Evolutionary conservation across 1,140 invertebrate genomes (phyloP).

Genomic region (Aphaenogaster rudis): DNA sequence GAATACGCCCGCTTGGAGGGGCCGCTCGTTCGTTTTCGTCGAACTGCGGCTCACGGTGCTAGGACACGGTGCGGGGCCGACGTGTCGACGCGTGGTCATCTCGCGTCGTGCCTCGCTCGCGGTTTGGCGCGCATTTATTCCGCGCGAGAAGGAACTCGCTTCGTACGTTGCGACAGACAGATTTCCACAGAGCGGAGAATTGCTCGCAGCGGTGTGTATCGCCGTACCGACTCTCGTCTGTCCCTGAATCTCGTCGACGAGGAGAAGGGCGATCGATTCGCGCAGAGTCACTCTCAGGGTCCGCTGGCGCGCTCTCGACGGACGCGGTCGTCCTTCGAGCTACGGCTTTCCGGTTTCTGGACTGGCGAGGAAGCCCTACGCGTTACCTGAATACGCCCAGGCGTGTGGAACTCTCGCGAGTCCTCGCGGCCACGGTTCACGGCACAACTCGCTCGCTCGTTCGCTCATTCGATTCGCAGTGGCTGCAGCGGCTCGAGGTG

Average conservation of each 20-base stretch:
- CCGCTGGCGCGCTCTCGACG: neutral
- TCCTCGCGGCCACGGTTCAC: constrained; percentile 5
- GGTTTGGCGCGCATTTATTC: neutral
- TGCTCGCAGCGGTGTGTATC: neutral
- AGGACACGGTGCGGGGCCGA: neutral
- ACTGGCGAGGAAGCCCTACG: constrained; percentile 23
- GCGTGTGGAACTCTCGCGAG: neutral
- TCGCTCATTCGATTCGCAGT: constrained; percentile 36
- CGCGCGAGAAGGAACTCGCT: constrained; percentile 8
- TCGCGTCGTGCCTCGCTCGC: constrained; percentile 8
- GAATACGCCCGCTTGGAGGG: neutral
- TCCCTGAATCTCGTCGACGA: neutral
- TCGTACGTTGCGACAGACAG: neutral
- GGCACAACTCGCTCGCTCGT: neutral
- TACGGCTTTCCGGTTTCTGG: neutral
- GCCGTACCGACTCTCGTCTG: neutral
- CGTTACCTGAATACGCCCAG: constrained; percentile 30
- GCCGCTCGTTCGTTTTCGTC: constrained; percentile 33
- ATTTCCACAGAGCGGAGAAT: neutral
- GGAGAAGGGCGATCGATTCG: constrained; percentile 3
- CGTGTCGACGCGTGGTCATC: neutral
- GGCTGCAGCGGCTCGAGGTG: constrained; percentile 30
- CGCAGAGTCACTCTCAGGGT: neutral
- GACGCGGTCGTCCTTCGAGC: neutral
- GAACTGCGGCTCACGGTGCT: constrained; percentile 9